A percentile compares a stretch with the other conserved stretches of the same genome.
Conservation (phyloP, 2,113 vertebrate genomes). For the Notarius quadriscutis region DNA sequence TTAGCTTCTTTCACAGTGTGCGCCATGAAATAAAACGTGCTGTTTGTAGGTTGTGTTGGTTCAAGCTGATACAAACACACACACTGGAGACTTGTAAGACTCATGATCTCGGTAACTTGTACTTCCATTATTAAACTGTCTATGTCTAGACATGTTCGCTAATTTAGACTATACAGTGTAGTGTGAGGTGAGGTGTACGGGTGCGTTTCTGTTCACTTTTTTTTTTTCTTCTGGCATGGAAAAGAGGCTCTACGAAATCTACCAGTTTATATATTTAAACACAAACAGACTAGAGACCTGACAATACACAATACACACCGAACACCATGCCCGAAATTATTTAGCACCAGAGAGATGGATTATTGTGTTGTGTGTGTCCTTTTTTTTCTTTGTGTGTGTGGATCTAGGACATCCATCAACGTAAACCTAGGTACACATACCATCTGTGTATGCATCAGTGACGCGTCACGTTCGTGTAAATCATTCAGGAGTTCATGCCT, state of each 20-base stretch:
- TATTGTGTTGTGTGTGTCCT: conserved; percentile 2
- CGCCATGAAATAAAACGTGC: not conserved
- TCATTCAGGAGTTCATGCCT: conserved; percentile 20
- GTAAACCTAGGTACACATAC: conserved; percentile 15
- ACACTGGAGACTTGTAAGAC: not conserved
- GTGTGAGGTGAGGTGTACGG: conserved; percentile 41
- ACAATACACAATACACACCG: conserved; percentile 27
- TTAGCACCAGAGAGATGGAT: conserved; percentile 37
- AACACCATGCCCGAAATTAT: conserved; percentile 17
- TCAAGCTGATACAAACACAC: not conserved
- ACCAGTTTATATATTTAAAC: conserved; percentile 32
- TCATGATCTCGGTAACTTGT: not conserved
- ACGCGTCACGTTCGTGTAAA: not conserved
- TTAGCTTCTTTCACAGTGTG: not conserved
- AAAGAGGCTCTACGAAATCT: conserved; percentile 23
- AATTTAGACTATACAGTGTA: conserved; percentile 21
- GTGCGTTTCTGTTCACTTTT: not conserved
- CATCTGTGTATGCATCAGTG: not conserved
- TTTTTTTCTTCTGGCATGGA: not conserved
- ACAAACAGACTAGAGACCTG: conserved; percentile 15
- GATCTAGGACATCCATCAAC: not conserved
- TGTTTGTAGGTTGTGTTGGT: not conserved
- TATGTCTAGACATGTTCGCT: not conserved
- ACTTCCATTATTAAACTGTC: not conserved
- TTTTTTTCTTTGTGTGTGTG: not conserved